Base-by-base conservation (phyloP, 1,140 invertebrate genomes). In the Aphaenogaster ashmeadi region DNA sequence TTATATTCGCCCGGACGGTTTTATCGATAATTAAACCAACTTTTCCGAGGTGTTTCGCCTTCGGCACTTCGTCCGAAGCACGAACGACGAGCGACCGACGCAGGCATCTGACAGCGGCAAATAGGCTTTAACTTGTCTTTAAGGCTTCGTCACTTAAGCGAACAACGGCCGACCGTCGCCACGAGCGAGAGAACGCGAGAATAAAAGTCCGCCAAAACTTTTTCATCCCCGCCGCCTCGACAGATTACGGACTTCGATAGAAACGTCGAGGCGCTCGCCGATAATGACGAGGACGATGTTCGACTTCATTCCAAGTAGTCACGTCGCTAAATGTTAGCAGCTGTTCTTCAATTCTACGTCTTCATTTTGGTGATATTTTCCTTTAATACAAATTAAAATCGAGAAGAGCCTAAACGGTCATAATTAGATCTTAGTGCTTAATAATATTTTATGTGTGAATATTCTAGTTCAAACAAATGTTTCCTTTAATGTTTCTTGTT, bases 11-110 rank as follows among this genome's bases (percentile, higher is more conserved):
- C 21, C 62, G 69, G 69, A 72, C 86, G 86, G 86, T 81, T 87
- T 87, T 87, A 85, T 87, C 86, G 86, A 87, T 87, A 87, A 87
- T 87, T 87, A 87, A 87, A 85, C 69, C 77, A 87, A 87, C 69
- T 87, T 87, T 87, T 56, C 66, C 52, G 8, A 47, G 58, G 78
- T 27, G 41, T 67, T 66, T 72, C 66, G 77, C 78, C 67, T 56
- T 47, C 56, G 66, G 71, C 71, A 78, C 72, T 86, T 78, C 44
- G 79, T 8, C 38, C 66, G 79, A 11, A 21, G 58, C 36, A 58
- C 52, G 47, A 15, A 52, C 80, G 66, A 71, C 21, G 60, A 77
- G 52, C 60, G 60, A 18, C 80, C 38, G 72, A 67, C 69, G 80
- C 67, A 83, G 80, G 80, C 83, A 77, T 78, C 83, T 79, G 83